Conservation (phyloP, 2,888 invertebrate genomes). For the Apodemia zela region DNA sequence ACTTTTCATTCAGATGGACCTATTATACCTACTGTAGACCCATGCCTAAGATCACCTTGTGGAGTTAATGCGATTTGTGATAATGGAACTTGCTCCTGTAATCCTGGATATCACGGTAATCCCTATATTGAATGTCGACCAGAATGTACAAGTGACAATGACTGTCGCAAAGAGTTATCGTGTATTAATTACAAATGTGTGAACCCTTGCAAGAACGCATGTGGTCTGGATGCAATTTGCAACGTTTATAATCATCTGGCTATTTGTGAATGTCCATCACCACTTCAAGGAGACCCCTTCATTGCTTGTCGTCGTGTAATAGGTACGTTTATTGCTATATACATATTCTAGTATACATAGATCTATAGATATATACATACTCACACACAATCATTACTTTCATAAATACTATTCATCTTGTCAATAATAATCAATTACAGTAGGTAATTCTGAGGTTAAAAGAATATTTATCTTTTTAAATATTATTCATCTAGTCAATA, state of each 20-base stretch:
- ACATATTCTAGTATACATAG: too few species aligned
- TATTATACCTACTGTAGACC: conserved; percentile 61
- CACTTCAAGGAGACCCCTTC: conserved; percentile 90
- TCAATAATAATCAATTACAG: not conserved
- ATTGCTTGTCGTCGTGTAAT: conserved; percentile 82
- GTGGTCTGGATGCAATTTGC: conserved; percentile 86
- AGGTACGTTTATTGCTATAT: conserved; percentile 50
- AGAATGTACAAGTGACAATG: conserved; percentile 87
- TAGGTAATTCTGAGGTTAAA: not conserved
- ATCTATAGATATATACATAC: not conserved
- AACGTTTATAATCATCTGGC: conserved; percentile 89
- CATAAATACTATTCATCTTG: too few species aligned
- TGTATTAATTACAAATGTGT: conserved; percentile 87
- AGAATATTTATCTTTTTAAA: too few species aligned
- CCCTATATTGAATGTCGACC: conserved; percentile 86
- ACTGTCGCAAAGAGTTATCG: conserved; percentile 85
- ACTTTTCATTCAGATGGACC: conserved; percentile 46
- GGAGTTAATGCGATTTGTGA: conserved; percentile 82
- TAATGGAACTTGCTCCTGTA: conserved; percentile 82
- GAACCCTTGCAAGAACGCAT: conserved; percentile 87
- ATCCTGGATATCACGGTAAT: conserved; percentile 83
- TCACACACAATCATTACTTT: not conserved
- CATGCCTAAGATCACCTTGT: conserved; percentile 83
- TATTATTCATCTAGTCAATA: too few species aligned
- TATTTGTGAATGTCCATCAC: conserved; percentile 86